Evolutionary conservation across 2,888 invertebrate genomes (phyloP).

Genomic region (Rhimphoctona megacephalus): DNA sequence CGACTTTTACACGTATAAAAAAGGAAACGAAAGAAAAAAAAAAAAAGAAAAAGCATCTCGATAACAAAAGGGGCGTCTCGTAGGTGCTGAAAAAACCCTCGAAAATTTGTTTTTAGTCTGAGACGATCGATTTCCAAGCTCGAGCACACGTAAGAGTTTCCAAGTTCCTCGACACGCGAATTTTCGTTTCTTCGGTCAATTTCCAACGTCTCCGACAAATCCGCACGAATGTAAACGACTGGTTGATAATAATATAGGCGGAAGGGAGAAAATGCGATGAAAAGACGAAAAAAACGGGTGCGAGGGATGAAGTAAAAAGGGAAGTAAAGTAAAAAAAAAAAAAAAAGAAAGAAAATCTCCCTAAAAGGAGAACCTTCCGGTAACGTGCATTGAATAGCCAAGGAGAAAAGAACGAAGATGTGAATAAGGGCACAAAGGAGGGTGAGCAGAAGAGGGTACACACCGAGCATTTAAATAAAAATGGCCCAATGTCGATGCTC

Average conservation of each 20-base stretch:
- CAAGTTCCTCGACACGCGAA: conserved; percentile 59
- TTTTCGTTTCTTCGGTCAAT: conserved; percentile 57
- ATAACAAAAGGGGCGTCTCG: conserved; percentile 2
- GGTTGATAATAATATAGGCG: conserved; percentile 31
- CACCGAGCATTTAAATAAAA: conserved; percentile 4
- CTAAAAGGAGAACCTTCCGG: conserved; percentile 22
- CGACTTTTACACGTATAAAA: neutral
- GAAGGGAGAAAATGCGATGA: conserved; percentile 10
- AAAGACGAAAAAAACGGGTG: neutral
- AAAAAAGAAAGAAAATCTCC: neutral
- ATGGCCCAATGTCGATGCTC: conserved; percentile 4
- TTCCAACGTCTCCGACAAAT: conserved; percentile 13
- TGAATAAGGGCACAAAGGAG: conserved; percentile 2
- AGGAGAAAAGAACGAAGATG: neutral
- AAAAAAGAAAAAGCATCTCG: neutral
- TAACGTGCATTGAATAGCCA: conserved; percentile 1
- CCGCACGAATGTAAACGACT: neutral
- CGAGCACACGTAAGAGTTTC: neutral
- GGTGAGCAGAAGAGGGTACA: neutral
- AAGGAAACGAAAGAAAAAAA: neutral
- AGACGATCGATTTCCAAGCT: neutral
- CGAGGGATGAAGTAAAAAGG: neutral
- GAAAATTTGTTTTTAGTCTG: neutral
- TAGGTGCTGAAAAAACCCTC: neutral
- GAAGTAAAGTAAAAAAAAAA: neutral